phyloP scores from a whole-genome alignment of 2,113 vertebrate species.

The Eptatretus burgeri region DNA sequence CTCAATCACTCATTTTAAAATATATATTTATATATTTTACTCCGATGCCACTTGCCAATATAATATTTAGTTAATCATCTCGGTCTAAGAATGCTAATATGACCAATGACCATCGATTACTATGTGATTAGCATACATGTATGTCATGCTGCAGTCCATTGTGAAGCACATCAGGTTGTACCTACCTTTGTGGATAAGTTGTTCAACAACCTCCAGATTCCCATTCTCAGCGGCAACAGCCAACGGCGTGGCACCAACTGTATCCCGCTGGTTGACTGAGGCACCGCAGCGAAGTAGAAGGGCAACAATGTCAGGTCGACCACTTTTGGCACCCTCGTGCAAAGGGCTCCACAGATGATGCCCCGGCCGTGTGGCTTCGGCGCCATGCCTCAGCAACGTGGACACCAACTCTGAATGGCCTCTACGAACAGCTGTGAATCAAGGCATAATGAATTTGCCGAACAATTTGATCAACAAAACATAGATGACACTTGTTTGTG shows the following conservation, averaged over 20 bases:
- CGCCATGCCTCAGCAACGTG: slow-evolving; percentile 25
- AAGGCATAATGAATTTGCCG: no score
- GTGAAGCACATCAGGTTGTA: background rate
- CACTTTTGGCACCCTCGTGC: slow-evolving; percentile 45
- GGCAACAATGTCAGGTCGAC: slow-evolving; percentile 23
- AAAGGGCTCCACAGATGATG: slow-evolving; percentile 30
- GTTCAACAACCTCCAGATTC: slow-evolving; percentile 28
- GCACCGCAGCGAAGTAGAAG: slow-evolving; percentile 33
- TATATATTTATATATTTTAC: slow-evolving; percentile 5
- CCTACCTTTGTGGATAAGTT: slow-evolving; percentile 35
- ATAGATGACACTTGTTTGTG: no score
- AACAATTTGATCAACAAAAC: no score
- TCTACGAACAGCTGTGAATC: slow-evolving; percentile 23
- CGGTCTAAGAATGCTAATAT: background rate
- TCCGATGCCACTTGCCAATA: background rate
- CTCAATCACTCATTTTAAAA: background rate
- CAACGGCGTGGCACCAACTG: slow-evolving; percentile 35
- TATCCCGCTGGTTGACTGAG: slow-evolving; percentile 19
- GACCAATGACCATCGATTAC: no score
- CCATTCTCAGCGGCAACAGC: slow-evolving; percentile 32
- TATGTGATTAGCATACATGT: background rate
- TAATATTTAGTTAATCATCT: background rate
- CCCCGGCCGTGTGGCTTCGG: slow-evolving; percentile 31
- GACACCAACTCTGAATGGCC: slow-evolving; percentile 27
- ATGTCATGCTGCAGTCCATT: background rate